Evolutionary conservation across 1,140 invertebrate genomes (phyloP).

Genomic region (Drosophila mauritiana): DNA sequence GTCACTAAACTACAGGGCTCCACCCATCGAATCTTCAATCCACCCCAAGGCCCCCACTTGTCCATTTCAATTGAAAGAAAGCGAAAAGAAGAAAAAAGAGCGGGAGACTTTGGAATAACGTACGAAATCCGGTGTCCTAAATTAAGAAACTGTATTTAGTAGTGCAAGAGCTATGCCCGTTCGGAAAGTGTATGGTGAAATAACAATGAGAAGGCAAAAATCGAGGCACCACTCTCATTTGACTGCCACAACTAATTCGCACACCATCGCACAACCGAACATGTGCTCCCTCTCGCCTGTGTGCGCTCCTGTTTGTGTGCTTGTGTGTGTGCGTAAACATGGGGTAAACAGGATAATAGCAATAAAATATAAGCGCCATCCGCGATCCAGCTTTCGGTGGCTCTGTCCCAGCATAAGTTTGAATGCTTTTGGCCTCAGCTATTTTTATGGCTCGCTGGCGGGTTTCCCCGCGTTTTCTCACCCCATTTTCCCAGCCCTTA

Average conservation of each 20-base stretch:
- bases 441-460: slow-evolving; percentile 77
- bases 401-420: slow-evolving; percentile 73
- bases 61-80: slow-evolving; percentile 66
- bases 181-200: slow-evolving; percentile 8
- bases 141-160: too few relatives aligned
- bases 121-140: not conserved
- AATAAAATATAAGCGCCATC: slow-evolving; percentile 83
- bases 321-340: slow-evolving; percentile 74
- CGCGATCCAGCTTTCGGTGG: slow-evolving; percentile 48
- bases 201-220: slow-evolving; percentile 46
- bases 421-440: slow-evolving; percentile 73
- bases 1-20: slow-evolving; percentile 36
- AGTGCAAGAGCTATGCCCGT: not conserved
- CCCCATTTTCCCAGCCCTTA: slow-evolving; percentile 2
- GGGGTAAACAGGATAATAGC: slow-evolving; percentile 84
- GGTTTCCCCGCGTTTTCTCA: slow-evolving; percentile 27
- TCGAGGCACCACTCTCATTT: slow-evolving; percentile 65
- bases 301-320: slow-evolving; percentile 16
- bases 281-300: slow-evolving; percentile 19
- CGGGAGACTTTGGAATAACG: not conserved
- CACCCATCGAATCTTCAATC: slow-evolving; percentile 8
- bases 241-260: slow-evolving; percentile 80
- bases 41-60: slow-evolving; percentile 1
- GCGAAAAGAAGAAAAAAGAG: slow-evolving; percentile 24
- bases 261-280: slow-evolving; percentile 58